Evolutionary conservation across 1,140 invertebrate genomes (phyloP), one percentile per base, ranked within the genome.

Genomic region (Conopomorpha cramerella): DNA sequence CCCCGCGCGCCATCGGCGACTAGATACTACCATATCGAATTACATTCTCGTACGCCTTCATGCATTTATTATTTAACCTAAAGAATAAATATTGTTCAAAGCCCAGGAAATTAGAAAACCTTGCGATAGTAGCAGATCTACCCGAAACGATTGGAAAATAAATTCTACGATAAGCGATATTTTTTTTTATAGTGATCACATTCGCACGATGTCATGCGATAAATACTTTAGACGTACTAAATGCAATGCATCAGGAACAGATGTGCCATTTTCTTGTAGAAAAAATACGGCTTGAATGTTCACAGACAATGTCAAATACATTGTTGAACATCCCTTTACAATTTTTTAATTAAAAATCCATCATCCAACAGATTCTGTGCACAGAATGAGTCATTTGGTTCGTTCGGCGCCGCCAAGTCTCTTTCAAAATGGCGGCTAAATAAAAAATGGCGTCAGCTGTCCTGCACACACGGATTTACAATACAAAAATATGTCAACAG

Each of bases 21-120:
- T 71, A 67, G 65, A 63, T 59, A 52, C 60, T 65, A 59, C 45
- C 42, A 54, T 57, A 55, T 53, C 56, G 51, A 58, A 61, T 63
- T 60, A 61, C 58, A 60, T 45, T 51, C 38, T 48, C 43, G 30
- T 41, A 49, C 40, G 50, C 36, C 37, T 48, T 39, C 25, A 40
- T 34, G 37, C 42, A 42, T 39, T 12, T 30, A 16, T 34, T 42
- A 49, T 45, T 38, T 55, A 49, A 36, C 41, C 46, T 48, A 55
- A 54, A 51, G 16, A 62, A 62, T 60, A 62, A 66, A 63, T 55
- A 54, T n/a, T n/a, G n/a, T n/a, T n/a, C n/a, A n/a, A n/a, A n/a
- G n/a, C n/a, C n/a, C n/a, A n/a, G n/a, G n/a, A n/a, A n/a, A n/a
- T n/a, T n/a, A n/a, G n/a, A n/a, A n/a, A n/a, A n/a, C n/a, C n/a